Base-by-base conservation (phyloP, 2,113 vertebrate species). In the Polyodon spathula region DNA sequence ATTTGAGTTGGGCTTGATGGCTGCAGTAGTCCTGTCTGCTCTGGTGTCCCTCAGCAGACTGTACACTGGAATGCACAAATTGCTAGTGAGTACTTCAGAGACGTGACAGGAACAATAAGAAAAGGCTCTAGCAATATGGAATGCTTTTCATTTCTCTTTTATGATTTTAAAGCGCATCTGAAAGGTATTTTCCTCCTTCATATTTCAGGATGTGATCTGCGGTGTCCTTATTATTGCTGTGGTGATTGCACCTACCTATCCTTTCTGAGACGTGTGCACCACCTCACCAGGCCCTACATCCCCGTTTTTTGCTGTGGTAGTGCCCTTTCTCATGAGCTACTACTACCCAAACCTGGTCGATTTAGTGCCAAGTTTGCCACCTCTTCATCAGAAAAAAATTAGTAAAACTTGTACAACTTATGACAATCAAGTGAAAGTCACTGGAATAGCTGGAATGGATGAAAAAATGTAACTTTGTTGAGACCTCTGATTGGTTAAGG, bases 31-130 rank as follows among this genome's bases (percentile, higher is more conserved):
- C 50, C 72, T 97, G 53, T 97, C 94, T 0, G 71, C 74, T 0
- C 62, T 99, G 78, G 95, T 99, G 78, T 89, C 90, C 71, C 89
- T 98, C 73, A 99, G 96, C 72, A 82, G 94, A 41, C 79, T 99
- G 50, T 99, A 97, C 78, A 97, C 91, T 0, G 95, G 95, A 65
- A 97, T 98, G 96, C 96, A 98, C 84, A 95, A 92, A 0, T 85
- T 92, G 5, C 81, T 99, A 93, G 95, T 97, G 81, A 94, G 94
- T 27, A 27, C 27, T 27, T 64, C 17, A 38, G 16, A 46, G n/a
- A 14, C 48, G 12, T 11, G 12, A 6, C 48, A n/a, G 15, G 15
- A 50, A 14, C 48, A n/a, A 11, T 50, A 6, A 1, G 27, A 27
- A 27, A 27, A 27, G 1, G 3, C 27, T 27, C 27, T 27, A 27